A percentile compares a stretch with the other conserved stretches of the same genome.
Conservation (phyloP, 2,888 invertebrate species). For the Glyphotaelius pellucidus region DNA sequence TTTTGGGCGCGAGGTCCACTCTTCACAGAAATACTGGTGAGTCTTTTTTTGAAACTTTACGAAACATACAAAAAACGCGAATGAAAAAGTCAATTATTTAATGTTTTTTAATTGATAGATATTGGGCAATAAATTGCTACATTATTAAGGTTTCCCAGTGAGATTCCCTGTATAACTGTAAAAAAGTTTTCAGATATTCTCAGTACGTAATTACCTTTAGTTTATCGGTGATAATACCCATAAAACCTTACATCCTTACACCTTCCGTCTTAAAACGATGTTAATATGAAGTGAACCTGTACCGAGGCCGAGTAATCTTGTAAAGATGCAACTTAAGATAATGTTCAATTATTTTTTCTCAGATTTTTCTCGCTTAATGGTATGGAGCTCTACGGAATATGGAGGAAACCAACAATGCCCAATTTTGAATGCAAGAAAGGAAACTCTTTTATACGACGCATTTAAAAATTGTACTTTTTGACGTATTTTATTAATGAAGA, state of each 20-base stretch:
- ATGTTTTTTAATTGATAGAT: too few relatives aligned
- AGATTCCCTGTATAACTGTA: not conserved
- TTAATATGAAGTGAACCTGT: not conserved
- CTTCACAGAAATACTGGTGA: too few relatives aligned
- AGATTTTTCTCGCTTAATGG: not conserved
- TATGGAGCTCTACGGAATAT: not conserved
- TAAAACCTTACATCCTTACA: not conserved
- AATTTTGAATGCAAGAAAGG: not conserved
- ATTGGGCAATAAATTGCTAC: too few relatives aligned
- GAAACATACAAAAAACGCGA: too few relatives aligned
- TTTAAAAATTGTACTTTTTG: too few relatives aligned
- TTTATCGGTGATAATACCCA: not conserved
- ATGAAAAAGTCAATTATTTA: too few relatives aligned
- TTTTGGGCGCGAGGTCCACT: too few relatives aligned
- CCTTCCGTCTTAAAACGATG: not conserved
- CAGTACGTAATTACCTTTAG: not conserved
- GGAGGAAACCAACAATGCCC: not conserved
- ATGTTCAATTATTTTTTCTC: not conserved
- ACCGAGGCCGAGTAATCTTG: not conserved
- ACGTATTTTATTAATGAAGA: too few relatives aligned
- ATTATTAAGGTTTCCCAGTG: not conserved
- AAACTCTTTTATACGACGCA: too few relatives aligned
- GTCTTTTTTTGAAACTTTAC: too few relatives aligned
- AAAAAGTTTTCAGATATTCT: not conserved
- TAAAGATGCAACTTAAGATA: not conserved